Percentiles rank a stretch among this genome's conserved stretches.
phyloP scores from a whole-genome alignment of 2,797 vertebrate genomes.

The Vultur gryphus region DNA sequence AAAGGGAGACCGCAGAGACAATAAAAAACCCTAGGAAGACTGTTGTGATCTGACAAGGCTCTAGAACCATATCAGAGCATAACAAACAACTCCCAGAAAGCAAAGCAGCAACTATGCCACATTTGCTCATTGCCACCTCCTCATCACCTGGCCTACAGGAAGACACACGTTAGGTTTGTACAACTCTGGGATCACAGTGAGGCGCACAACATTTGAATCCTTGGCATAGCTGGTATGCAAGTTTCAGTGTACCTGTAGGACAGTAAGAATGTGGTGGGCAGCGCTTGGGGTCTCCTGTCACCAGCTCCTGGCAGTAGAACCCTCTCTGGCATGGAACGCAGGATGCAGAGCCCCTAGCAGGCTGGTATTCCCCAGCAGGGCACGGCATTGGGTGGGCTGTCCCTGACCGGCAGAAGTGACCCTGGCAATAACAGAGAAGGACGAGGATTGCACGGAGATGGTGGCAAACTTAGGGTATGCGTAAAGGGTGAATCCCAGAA shows the following conservation, averaged over 20 bases:
- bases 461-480: neutral
- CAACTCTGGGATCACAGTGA: neutral
- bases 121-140: neutral
- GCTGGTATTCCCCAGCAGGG: constrained; percentile 86
- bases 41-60: neutral
- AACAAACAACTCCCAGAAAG: neutral
- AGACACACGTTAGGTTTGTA: rapidly evolving
- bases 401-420: constrained; percentile 85
- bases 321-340: constrained; percentile 86
- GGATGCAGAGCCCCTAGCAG: constrained; percentile 78
- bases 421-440: constrained; percentile 66
- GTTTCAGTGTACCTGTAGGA: constrained; percentile 75
- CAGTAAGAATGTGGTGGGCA: constrained; percentile 90
- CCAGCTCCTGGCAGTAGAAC: constrained; percentile 86
- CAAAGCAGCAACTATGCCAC: neutral
- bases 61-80: rapidly evolving
- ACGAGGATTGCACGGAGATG: neutral
- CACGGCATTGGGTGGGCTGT: constrained; percentile 80
- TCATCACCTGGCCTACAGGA: neutral
- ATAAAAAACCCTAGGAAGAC: neutral
- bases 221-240: neutral
- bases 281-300: constrained; percentile 75
- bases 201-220: neutral
- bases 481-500: neutral
- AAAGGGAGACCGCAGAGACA: neutral